Evolutionary conservation across 2,113 vertebrate genomes (phyloP).

Genomic region (Addax nasomaculatus): DNA sequence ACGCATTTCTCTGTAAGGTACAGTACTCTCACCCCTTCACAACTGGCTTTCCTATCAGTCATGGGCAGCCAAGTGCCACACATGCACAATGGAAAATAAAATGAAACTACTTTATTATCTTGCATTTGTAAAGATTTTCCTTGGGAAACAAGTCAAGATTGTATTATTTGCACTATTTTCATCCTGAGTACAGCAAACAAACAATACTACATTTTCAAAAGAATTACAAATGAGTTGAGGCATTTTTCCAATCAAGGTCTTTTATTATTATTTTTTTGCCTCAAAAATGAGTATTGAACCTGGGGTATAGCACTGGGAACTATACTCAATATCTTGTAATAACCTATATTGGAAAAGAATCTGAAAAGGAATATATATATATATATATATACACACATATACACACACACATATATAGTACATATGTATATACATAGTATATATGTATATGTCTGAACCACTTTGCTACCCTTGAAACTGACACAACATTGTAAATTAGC

Average conservation of each 20-base stretch:
- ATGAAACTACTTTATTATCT: not conserved
- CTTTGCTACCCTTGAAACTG: not conserved
- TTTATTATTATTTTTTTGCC: not conserved
- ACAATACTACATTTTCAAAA: not conserved
- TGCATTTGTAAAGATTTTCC: not conserved
- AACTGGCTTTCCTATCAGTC: not conserved
- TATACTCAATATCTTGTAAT: not conserved
- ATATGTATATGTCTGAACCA: not conserved
- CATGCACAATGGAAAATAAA: not conserved
- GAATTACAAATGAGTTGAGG: not conserved
- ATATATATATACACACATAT: not conserved
- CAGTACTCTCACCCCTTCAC: not conserved
- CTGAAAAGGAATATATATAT: not conserved
- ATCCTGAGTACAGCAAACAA: not conserved
- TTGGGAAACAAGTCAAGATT: not conserved
- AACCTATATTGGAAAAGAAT: not conserved
- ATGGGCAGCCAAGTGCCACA: not conserved
- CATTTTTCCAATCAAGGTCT: not conserved
- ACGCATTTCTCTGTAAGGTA: not conserved
- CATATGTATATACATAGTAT: rapidly evolving
- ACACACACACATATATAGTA: no score
- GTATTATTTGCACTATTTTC: not conserved
- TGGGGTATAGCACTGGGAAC: not conserved
- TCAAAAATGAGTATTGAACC: not conserved
- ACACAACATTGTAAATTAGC: not conserved